Evolutionary conservation across 2,797 vertebrate species (phyloP), one percentile per base, ranked within the genome.

Genomic region (Borostomias antarcticus): DNA sequence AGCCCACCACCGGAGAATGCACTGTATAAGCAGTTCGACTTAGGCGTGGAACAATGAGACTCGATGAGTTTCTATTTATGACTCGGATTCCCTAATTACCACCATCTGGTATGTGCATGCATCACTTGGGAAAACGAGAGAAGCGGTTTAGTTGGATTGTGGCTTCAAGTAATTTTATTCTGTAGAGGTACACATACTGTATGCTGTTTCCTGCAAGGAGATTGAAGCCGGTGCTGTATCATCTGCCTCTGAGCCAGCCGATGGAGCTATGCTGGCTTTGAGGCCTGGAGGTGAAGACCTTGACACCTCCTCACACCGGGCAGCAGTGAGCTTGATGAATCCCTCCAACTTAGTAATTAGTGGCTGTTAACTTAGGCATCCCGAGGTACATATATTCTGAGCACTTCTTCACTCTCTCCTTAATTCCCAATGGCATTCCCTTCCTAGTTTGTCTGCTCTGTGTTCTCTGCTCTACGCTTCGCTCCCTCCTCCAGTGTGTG

Each of bases 51-150:
- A 70, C 67, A 72, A 78, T 64, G 40, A 23, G 58, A n/a, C n/a
- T n/a, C n/a, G n/a, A 5, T 11, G 25, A 74, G 60, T 69, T 70
- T 78, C 69, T 75, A 52, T 77, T 77, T 72, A 74, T 54, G 60
- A 62, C 81, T 76, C 65, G 9, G 50, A 77, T 81, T 74, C 59
- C 66, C 51, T 85, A 83, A 86, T 85, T 85, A 64, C 65, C 51
- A 68, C 79, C 77, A 78, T 86, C 81, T 88, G 86, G 65, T 61
- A 64, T 74, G 61, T 66, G 48, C 57, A 58, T 64, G 54, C 59
- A 70, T 68, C 19, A 9, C 54, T 19, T 61, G 54, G 57, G 62
- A 72, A 69, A 66, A 28, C 19, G 26, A 1, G 60, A 62, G 63
- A 67, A 15, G 26, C 73, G 69, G 37, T 19, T 45, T 67, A 47